phyloP scores from a whole-genome alignment of 1,140 invertebrate species.

The Agrypnia vestita region DNA sequence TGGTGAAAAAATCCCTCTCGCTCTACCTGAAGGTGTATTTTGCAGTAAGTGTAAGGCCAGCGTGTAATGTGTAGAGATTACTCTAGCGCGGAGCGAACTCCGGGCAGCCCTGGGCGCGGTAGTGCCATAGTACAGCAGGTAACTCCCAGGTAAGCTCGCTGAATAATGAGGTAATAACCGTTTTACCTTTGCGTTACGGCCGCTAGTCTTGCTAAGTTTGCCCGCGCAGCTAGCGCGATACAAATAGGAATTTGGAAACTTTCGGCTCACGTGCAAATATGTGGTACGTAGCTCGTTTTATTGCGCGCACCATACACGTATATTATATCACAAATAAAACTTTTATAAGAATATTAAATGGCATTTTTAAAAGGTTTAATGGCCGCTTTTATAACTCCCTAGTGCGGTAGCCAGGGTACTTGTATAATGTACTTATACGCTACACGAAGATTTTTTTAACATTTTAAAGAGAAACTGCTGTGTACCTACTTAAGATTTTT shows the following conservation, averaged over 20 bases:
- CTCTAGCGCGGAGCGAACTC: background rate
- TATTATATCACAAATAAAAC: too few relatives aligned
- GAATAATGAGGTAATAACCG: constrained; percentile 57
- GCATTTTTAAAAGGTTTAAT: too few relatives aligned
- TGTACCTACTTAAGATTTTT: too few relatives aligned
- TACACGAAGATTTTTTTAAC: too few relatives aligned
- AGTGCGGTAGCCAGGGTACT: too few relatives aligned
- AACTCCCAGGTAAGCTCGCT: constrained; percentile 47
- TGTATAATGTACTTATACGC: too few relatives aligned
- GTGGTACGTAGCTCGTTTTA: background rate
- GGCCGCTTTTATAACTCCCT: too few relatives aligned
- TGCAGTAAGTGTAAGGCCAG: background rate
- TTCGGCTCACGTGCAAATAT: constrained; percentile 7
- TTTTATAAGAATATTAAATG: too few relatives aligned
- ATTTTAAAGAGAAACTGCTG: too few relatives aligned
- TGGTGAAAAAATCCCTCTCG: background rate
- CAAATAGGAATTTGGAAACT: constrained; percentile 45
- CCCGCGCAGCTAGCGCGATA: constrained; percentile 11
- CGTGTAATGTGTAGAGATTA: constrained; percentile 38
- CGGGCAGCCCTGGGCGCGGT: background rate
- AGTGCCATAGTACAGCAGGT: background rate
- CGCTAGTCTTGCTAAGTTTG: constrained; percentile 43
- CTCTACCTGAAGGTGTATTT: constrained; percentile 1
- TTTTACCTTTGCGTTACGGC: constrained; percentile 42
- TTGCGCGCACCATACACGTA: background rate